A percentile compares a stretch with the other conserved stretches of the same genome.
phyloP scores from a whole-genome alignment of 2,797 vertebrate species.

The Chelon auratus region DNA sequence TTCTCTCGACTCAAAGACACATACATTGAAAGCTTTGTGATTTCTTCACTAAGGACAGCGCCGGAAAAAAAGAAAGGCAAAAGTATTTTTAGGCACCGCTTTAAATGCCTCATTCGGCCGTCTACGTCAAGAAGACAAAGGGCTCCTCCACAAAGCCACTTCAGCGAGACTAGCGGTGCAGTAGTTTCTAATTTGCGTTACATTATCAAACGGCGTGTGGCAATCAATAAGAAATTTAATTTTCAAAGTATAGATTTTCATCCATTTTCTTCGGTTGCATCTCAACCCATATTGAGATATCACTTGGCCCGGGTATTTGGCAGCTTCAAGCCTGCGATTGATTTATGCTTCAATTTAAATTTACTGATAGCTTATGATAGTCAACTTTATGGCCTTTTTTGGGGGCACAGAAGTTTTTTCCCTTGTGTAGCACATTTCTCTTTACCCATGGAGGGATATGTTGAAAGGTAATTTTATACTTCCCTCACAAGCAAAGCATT shows the following conservation, averaged over 20 bases:
- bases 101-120: conserved; percentile 22
- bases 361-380: no score
- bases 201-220: conserved; percentile 10
- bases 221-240: conserved; percentile 4
- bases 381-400: no score
- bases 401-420: no score
- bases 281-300: no score
- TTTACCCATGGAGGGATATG: background rate
- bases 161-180: conserved; percentile 16
- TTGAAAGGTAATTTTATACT: no score
- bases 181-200: conserved; percentile 18
- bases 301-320: no score
- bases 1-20: background rate
- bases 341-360: no score
- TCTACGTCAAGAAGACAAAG: conserved; percentile 20
- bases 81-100: conserved; percentile 22
- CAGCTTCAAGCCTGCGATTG: no score
- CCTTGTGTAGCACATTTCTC: background rate
- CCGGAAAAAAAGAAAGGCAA: conserved; percentile 5
- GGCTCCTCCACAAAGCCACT: conserved; percentile 3
- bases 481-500: no score
- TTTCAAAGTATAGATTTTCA: no score
- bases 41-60: background rate
- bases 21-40: background rate
- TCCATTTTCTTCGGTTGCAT: no score